Evolutionary conservation across 2,888 invertebrate species (phyloP), one percentile per base, ranked within the genome.

Genomic region (Amiota mariae): DNA sequence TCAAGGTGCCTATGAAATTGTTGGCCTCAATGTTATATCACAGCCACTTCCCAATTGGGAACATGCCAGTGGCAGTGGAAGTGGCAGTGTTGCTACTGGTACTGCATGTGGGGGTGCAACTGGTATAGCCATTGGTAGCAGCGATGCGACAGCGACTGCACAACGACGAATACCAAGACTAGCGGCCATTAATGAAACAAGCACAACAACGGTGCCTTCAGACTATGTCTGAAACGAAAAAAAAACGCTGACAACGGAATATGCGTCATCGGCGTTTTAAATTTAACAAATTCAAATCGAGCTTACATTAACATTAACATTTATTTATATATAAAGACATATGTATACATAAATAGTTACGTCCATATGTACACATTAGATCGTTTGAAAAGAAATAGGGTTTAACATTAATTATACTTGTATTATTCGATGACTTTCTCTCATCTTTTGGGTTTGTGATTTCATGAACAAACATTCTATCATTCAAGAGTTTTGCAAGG

Each of bases 1-100:
- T 70, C 93, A 93, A 79, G 87, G 92, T 73, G 92, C 92, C 59
- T 93, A 93, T 82, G 93, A 93, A 88, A 91, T 92, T 20, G 92
- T 93, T 13, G 93, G 92, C 15, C 87, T 92, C 64, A 90, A 91
- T 63, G 91, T 91, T 66, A 89, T 91, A 88, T 91, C 91, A 8
- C 88, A 90, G 74, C 91, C 91, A 6, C 74, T 90, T 74, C 89
- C 89, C 72, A 88, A 90, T 79, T 90, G 90, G 90, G 90, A 89
- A 73, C 81, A 85, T 74, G 81, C 83, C 71, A 87, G 82, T 71
- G 84, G 85, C 63, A 85, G 85, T n/a, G 85, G 83, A 75, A 87
- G 47, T 56, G 51, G 56, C 9, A 74, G 70, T 8, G 77, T 63
- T 11, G 47, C 20, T 1, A 63, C 72, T 9, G 18, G 18, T 59